Percentiles rank a stretch among this genome's conserved stretches.
phyloP scores from a whole-genome alignment of 2,888 invertebrate species.

The Eupithecia dodoneata region DNA sequence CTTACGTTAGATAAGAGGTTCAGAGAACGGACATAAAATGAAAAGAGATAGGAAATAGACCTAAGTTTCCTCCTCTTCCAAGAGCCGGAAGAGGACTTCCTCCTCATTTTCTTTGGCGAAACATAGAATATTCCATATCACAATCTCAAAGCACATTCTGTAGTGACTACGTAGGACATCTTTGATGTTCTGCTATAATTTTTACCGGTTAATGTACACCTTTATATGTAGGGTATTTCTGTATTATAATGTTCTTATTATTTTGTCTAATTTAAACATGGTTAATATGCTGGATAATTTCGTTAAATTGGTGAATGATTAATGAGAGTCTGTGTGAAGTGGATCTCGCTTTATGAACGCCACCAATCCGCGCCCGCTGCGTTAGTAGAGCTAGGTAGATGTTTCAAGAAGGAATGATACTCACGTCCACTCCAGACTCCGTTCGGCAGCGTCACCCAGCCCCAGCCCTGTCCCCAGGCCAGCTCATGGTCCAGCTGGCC shows the following conservation, averaged over 20 bases:
- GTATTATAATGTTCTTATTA: too few species aligned
- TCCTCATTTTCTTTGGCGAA: background rate
- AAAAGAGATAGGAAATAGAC: background rate
- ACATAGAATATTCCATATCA: background rate
- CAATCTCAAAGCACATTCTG: too few species aligned
- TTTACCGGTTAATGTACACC: too few species aligned
- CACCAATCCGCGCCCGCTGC: slow-evolving; percentile 66
- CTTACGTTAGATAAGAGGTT: too few species aligned
- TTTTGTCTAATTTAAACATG: too few species aligned
- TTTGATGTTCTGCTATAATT: too few species aligned
- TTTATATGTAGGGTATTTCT: too few species aligned
- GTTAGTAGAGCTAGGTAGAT: slow-evolving; percentile 70
- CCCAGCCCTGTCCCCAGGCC: slow-evolving; percentile 91
- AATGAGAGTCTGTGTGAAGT: background rate
- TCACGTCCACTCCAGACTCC: slow-evolving; percentile 87
- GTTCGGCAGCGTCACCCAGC: slow-evolving; percentile 88
- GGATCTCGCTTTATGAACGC: slow-evolving; percentile 71
- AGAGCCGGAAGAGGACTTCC: too few species aligned
- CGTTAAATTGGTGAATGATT: background rate
- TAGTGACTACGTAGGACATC: too few species aligned
- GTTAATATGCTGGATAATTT: background rate
- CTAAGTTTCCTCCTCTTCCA: background rate
- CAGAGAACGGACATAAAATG: too few species aligned
- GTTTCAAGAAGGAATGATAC: slow-evolving; percentile 67
- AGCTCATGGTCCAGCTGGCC: slow-evolving; percentile 83